These are phyloP conservation scores for Saccostrea echinata DNA, from an alignment of 1,140 invertebrate genomes.

Conservation along the genomic window DNA sequence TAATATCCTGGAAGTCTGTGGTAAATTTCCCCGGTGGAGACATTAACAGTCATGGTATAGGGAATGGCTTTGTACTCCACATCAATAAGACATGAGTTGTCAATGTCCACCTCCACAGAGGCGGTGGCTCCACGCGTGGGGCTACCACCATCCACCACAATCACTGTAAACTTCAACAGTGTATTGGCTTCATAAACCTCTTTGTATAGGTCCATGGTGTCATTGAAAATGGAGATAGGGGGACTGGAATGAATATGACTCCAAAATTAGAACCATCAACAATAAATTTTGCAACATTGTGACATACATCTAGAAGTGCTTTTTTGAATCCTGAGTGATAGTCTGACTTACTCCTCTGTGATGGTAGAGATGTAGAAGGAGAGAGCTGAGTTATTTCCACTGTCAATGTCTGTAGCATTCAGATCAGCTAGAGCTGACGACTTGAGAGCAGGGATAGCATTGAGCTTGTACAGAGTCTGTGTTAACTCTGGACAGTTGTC, in stretches of 20 bases:
- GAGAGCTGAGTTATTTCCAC: constrained; percentile 57
- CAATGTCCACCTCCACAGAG: constrained; percentile 53
- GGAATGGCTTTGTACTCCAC: constrained; percentile 56
- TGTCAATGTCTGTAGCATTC: constrained; percentile 61
- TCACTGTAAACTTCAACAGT: constrained; percentile 55
- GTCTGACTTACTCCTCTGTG: constrained; percentile 56
- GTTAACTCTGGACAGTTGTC: constrained; percentile 68
- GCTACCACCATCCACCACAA: constrained; percentile 61
- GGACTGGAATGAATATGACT: constrained; percentile 16
- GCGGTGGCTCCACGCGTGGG: constrained; percentile 61
- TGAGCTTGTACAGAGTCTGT: constrained; percentile 47
- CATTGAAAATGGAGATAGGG: constrained; percentile 52
- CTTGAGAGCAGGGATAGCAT: constrained; percentile 61
- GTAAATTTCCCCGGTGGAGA: constrained; percentile 52
- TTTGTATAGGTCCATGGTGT: constrained; percentile 55
- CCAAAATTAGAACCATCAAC: no score
- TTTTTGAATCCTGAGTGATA: not conserved
- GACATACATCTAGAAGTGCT: no score
- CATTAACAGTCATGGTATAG: constrained; percentile 56
- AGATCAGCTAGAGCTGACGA: constrained; percentile 53
- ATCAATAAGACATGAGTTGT: constrained; percentile 65
- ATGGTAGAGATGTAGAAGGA: constrained; percentile 55
- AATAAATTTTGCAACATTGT: no score
- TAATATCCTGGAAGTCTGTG: constrained; percentile 63
- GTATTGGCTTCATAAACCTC: constrained; percentile 59